These are phyloP conservation scores for Eilema depressum DNA, from an alignment of 2,888 invertebrate species.

Conservation along the genomic window DNA sequence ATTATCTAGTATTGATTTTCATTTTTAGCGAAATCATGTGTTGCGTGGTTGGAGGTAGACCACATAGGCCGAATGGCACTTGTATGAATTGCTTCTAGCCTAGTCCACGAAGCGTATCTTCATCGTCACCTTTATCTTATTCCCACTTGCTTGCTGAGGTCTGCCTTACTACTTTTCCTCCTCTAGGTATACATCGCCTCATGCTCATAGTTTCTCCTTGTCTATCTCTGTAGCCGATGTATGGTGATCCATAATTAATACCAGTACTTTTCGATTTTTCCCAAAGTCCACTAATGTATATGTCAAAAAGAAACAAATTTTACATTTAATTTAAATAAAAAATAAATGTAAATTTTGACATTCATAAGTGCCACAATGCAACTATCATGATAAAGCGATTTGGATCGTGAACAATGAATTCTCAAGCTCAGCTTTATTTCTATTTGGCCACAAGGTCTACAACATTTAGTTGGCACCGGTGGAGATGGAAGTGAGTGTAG, in stretches of 20 bases:
- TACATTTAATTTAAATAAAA: background rate
- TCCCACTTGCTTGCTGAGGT: too few relatives aligned
- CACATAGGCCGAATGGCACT: too few relatives aligned
- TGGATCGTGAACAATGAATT: conserved; percentile 3
- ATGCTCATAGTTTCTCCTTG: too few relatives aligned
- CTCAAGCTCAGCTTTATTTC: background rate
- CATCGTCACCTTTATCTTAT: too few relatives aligned
- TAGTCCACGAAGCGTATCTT: too few relatives aligned
- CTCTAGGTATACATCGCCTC: too few relatives aligned
- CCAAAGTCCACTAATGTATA: background rate
- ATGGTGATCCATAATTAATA: background rate
- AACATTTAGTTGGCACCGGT: background rate
- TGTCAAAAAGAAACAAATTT: background rate
- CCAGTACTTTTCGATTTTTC: background rate
- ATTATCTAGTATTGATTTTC: too few relatives aligned
- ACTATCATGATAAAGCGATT: background rate
- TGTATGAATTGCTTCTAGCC: too few relatives aligned
- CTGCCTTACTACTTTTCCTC: too few relatives aligned
- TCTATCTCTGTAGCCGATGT: background rate
- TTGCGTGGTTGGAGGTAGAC: too few relatives aligned
- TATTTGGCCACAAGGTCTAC: conserved; percentile 1
- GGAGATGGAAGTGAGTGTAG: background rate
- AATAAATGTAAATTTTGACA: background rate
- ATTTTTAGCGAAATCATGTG: too few relatives aligned
- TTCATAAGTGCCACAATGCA: background rate